A percentile compares a stretch with the other conserved stretches of the same genome.
phyloP scores from a whole-genome alignment of 2,113 vertebrate genomes.

The Synodontis membranacea region DNA sequence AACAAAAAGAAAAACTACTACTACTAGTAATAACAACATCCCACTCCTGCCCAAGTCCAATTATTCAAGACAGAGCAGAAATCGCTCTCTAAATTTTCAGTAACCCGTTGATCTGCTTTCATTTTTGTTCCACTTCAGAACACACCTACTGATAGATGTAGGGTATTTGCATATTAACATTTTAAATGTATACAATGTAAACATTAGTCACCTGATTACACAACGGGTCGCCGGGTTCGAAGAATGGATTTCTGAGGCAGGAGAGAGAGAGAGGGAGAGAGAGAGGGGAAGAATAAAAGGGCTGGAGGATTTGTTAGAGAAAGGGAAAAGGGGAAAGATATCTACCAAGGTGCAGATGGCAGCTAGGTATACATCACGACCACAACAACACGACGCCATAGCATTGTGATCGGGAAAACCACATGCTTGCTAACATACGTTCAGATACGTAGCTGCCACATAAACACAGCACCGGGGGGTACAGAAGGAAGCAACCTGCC shows the following conservation, averaged over 20 bases:
- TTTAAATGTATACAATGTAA: constrained; percentile 63
- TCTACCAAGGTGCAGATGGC: constrained; percentile 42
- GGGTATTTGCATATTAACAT: constrained; percentile 72
- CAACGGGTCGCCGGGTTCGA: constrained; percentile 58
- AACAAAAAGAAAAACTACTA: not conserved
- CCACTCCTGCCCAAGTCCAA: constrained; percentile 61
- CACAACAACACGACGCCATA: constrained; percentile 55
- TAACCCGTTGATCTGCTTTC: constrained; percentile 55
- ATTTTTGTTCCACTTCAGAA: constrained; percentile 42
- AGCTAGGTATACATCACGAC: constrained; percentile 18
- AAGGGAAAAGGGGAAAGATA: constrained; percentile 58
- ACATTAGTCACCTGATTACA: constrained; percentile 70
- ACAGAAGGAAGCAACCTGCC: constrained; percentile 71
- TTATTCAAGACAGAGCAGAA: constrained; percentile 16
- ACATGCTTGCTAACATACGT: constrained; percentile 51
- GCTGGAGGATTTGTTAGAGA: constrained; percentile 65
- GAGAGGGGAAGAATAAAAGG: constrained; percentile 31
- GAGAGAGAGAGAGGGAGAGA: constrained; percentile 45
- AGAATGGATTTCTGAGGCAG: constrained; percentile 60
- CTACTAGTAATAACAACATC: constrained; percentile 54
- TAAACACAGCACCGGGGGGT: constrained; percentile 72
- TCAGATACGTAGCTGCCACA: constrained; percentile 64
- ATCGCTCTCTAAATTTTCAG: constrained; percentile 42
- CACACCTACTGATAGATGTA: constrained; percentile 48
- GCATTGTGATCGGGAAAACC: constrained; percentile 8